Evolutionary conservation across 35 echinoderm and acorn worm species (phyloP), one percentile per base, ranked within the genome.

Genomic region (Anneissia japonica): DNA sequence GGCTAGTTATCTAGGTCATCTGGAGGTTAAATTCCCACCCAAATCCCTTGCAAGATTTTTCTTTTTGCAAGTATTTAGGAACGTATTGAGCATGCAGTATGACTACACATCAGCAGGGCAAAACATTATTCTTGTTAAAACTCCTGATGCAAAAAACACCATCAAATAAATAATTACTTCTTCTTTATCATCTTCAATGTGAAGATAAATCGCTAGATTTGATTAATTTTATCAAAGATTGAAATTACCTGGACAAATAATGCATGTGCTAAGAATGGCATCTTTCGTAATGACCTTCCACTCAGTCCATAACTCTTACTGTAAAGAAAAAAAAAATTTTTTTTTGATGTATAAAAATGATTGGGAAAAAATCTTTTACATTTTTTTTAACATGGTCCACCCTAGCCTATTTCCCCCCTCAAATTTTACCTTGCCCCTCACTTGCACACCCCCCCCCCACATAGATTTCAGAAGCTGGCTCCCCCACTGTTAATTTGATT

Each of bases 201-300:
- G n/a, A n/a, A n/a, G n/a, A n/a, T n/a, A n/a, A n/a, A n/a, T n/a
- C n/a, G n/a, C n/a, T n/a, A n/a, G n/a, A n/a, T n/a, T n/a, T n/a
- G n/a, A n/a, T n/a, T n/a, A n/a, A n/a, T n/a, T n/a, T n/a, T n/a
- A n/a, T n/a, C n/a, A n/a, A n/a, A n/a, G n/a, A n/a, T n/a, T n/a
- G n/a, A 78, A 38, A 73, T 89, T 90, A 97, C 94, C 87, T 87
- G 87, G 1, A 97, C 64, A 64, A 56, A 97, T 35, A 93, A 46
- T 29, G 95, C 91, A 86, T 97, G 95, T 35, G 95, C 95, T 2
- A 97, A 84, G 43, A 97, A 97, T 31, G 95, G 84, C 29, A 97
- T 79, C 76, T 97, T 97, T 82, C 95, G 87, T 7, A 97, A 75
- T 76, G 95, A 93, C 74, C 95, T 83, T 21, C 95, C 95, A 85